Percentiles rank a stretch among this genome's conserved stretches.
Evolutionary conservation across 2,113 vertebrate genomes (phyloP).

Genomic region (Pteropus alecto): DNA sequence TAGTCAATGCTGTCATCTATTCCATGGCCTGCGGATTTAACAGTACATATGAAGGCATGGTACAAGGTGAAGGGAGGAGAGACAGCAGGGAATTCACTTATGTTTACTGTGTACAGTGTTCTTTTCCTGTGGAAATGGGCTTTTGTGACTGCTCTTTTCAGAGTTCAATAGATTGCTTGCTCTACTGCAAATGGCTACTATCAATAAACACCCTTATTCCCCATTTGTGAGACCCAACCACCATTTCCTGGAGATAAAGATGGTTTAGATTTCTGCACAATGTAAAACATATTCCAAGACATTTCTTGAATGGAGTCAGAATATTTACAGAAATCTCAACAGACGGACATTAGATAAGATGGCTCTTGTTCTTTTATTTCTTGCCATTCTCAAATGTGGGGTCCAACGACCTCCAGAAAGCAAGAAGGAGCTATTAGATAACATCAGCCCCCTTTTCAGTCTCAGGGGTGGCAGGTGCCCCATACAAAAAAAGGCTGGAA

Average conservation of each 20-base stretch:
- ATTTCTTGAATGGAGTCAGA: constrained; percentile 10
- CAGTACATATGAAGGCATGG: neutral
- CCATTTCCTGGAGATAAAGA: neutral
- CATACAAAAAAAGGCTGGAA: neutral
- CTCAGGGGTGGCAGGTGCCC: neutral
- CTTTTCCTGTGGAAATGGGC: neutral
- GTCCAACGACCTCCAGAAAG: neutral
- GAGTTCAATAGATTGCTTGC: neutral
- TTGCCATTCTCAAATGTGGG: neutral
- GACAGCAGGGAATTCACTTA: neutral
- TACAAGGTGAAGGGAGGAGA: neutral
- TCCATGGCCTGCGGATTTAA: neutral
- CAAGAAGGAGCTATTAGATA: neutral
- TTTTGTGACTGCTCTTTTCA: neutral
- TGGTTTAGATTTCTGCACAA: neutral
- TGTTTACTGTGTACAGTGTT: neutral
- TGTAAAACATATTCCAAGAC: neutral
- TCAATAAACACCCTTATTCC: constrained; percentile 22
- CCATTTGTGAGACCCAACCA: neutral
- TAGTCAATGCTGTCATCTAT: constrained; percentile 47
- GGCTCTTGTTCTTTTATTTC: neutral
- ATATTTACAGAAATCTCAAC: constrained; percentile 47
- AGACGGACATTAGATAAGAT: constrained; percentile 14
- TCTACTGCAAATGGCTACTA: constrained; percentile 10
- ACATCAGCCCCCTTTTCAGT: neutral